Percentiles rank a stretch among this genome's conserved stretches.
Conservation (phyloP, 2,113 vertebrate species). For the Austrofundulus limnaeus region DNA sequence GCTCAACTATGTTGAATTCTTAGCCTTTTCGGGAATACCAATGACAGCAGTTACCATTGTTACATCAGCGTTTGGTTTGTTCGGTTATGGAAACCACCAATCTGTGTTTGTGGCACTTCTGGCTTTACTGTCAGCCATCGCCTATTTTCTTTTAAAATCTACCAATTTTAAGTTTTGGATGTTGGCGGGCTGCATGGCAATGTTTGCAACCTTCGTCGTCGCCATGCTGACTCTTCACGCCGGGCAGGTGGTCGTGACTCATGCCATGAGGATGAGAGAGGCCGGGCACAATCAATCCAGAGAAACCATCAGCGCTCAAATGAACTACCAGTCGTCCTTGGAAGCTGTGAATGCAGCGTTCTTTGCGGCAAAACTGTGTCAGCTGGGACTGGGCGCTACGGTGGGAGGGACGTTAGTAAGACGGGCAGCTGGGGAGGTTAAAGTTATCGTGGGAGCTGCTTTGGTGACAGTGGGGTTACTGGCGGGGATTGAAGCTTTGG, state of each 20-base stretch:
- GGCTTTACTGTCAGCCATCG: constrained; percentile 50
- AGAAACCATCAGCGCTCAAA: constrained; percentile 33
- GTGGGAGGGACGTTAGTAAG: constrained; percentile 64
- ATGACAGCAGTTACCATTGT: constrained; percentile 67
- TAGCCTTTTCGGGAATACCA: constrained; percentile 72
- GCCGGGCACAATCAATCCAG: constrained; percentile 31
- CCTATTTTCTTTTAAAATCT: constrained; percentile 50
- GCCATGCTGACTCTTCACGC: constrained; percentile 73
- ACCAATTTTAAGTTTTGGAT: constrained; percentile 73
- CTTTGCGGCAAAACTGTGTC: constrained; percentile 67
- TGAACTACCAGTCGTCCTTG: constrained; percentile 54
- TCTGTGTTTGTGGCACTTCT: constrained; percentile 63
- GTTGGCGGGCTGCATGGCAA: constrained; percentile 69
- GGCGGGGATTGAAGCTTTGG: constrained; percentile 25
- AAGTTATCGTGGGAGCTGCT: constrained; percentile 60
- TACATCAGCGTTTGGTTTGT: constrained; percentile 63
- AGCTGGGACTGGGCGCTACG: constrained; percentile 69
- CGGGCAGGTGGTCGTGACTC: constrained; percentile 51
- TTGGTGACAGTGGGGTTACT: constrained; percentile 44
- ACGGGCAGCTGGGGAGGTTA: constrained; percentile 38
- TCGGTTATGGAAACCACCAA: constrained; percentile 68
- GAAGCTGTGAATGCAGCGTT: constrained; percentile 68
- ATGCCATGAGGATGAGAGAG: constrained; percentile 37
- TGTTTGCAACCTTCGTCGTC: constrained; percentile 68
- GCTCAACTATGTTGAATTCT: constrained; percentile 67